Conservation (phyloP, 2,797 vertebrate genomes). For the Enteromius unitaeniatus region DNA sequence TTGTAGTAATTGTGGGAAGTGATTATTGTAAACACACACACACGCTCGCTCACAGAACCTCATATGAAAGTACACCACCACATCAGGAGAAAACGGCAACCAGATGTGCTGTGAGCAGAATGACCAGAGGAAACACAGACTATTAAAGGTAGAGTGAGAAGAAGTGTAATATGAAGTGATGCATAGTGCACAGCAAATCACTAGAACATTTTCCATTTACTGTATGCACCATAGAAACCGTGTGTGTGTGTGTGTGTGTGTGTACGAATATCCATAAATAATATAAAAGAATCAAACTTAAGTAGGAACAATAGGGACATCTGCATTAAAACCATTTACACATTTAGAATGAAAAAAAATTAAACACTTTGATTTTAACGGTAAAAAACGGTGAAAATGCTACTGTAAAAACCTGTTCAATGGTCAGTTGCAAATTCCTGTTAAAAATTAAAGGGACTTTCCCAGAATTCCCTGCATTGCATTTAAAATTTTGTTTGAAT, state of each 20-base stretch:
- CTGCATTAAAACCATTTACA: neutral
- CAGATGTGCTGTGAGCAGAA: constrained; percentile 60
- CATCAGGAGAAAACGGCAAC: constrained; percentile 61
- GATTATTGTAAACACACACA: constrained; percentile 62
- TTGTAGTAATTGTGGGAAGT: constrained; percentile 63
- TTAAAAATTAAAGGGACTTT: too few relatives aligned
- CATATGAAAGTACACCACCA: constrained; percentile 54
- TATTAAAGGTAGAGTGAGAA: constrained; percentile 53
- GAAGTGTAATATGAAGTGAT: constrained; percentile 51
- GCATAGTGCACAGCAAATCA: constrained; percentile 41
- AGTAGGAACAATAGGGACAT: neutral
- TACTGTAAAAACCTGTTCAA: too few relatives aligned
- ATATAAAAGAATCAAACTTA: neutral
- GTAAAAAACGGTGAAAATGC: too few relatives aligned
- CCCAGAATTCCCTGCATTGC: too few relatives aligned
- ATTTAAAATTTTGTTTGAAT: too few relatives aligned
- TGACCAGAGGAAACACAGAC: constrained; percentile 55
- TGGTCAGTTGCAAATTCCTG: too few relatives aligned
- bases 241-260: neutral
- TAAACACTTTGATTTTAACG: too few relatives aligned
- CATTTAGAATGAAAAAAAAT: neutral
- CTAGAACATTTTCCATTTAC: constrained; percentile 9
- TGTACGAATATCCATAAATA: neutral
- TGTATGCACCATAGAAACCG: constrained; percentile 19
- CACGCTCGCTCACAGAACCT: constrained; percentile 10